Conservation (phyloP, 1,140 invertebrate genomes). For the Scaptomyza graminum region DNA sequence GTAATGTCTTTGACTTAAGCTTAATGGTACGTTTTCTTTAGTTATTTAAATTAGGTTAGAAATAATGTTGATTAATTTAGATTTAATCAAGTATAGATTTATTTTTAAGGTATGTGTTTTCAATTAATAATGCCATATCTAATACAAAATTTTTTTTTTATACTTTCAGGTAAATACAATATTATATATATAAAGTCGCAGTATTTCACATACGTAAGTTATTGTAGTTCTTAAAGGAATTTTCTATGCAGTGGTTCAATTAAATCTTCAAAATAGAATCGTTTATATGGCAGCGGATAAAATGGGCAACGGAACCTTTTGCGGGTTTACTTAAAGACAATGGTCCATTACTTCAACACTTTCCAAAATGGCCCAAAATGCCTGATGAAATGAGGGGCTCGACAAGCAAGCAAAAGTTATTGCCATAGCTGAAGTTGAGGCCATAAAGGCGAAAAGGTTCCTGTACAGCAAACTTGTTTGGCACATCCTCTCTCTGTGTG, state of each 20-base stretch:
- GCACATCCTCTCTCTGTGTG: conserved; percentile 43
- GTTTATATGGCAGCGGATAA: conserved; percentile 38
- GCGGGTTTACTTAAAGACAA: conserved; percentile 56
- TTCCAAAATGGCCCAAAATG: background rate
- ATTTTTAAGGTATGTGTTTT: no score
- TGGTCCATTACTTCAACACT: conserved; percentile 31
- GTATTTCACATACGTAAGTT: background rate
- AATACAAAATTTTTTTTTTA: no score
- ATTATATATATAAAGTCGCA: background rate
- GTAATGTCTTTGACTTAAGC: conserved; percentile 21
- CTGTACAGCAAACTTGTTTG: conserved; percentile 54
- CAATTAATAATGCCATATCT: no score
- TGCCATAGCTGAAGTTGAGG: background rate
- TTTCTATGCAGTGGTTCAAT: conserved; percentile 56
- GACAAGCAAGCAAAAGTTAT: background rate
- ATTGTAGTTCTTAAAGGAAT: no score
- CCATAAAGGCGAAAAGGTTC: conserved; percentile 49
- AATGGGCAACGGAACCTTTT: conserved; percentile 23
- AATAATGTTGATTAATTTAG: no score
- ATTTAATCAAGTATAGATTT: no score
- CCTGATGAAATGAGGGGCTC: conserved; percentile 1
- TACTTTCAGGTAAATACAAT: conserved; percentile 41
- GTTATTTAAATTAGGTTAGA: no score
- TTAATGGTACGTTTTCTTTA: background rate
- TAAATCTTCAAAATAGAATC: conserved; percentile 52